These are phyloP conservation scores for Eumaeus atala DNA, from an alignment of 1,140 invertebrate species.

Conservation along the genomic window DNA sequence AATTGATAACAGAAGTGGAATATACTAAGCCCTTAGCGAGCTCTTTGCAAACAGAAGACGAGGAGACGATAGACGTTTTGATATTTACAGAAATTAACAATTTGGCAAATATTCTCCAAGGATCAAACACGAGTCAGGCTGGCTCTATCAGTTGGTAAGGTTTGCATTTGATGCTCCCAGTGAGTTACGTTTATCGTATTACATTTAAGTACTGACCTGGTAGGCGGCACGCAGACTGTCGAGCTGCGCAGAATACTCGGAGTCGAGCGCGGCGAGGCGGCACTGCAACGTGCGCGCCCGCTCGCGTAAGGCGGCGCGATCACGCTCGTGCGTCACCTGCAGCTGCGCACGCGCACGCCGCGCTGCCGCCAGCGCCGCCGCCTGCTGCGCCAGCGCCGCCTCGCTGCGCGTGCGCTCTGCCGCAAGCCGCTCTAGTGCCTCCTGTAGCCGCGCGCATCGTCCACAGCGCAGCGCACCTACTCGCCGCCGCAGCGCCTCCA, in stretches of 20 bases:
- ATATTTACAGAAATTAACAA: too few species aligned
- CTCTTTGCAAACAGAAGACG: too few species aligned
- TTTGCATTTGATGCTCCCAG: too few species aligned
- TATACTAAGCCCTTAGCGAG: too few species aligned
- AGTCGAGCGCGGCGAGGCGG: constrained; percentile 81
- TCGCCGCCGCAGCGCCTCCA: constrained; percentile 60
- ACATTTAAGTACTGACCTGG: constrained; percentile 68
- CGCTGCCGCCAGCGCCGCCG: constrained; percentile 55
- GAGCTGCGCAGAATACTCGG: constrained; percentile 85
- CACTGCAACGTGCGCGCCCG: constrained; percentile 80
- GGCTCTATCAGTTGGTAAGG: too few species aligned
- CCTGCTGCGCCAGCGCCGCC: constrained; percentile 54
- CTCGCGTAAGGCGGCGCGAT: constrained; percentile 72
- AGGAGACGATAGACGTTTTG: too few species aligned
- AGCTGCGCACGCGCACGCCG: constrained; percentile 52
- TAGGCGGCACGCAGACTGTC: constrained; percentile 83
- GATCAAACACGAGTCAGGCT: too few species aligned
- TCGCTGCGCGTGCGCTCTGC: constrained; percentile 52
- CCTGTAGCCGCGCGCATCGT: constrained; percentile 76
- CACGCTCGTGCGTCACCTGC: constrained; percentile 62
- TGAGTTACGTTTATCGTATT: too few species aligned
- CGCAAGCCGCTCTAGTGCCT: constrained; percentile 65
- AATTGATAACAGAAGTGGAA: too few species aligned
- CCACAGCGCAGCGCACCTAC: constrained; percentile 74
- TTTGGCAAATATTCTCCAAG: too few species aligned